Percentiles rank a stretch among this genome's conserved stretches.
Evolutionary conservation across 2,797 vertebrate species (phyloP).

Genomic region (Triplophysa bombifrons): DNA sequence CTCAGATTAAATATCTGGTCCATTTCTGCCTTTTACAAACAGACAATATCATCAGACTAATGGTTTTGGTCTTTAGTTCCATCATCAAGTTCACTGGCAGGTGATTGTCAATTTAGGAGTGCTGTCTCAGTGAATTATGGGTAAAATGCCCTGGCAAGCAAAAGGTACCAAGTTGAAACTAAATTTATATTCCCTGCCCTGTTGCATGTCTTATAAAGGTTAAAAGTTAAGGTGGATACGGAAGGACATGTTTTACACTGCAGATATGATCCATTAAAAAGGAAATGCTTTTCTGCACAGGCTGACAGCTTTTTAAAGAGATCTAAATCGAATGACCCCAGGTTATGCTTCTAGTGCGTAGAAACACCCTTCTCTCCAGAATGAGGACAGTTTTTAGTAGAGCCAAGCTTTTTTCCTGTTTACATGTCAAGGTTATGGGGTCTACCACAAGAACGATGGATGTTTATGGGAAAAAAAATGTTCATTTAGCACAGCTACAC

Average conservation of each 20-base stretch:
- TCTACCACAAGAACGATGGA: conserved; percentile 30
- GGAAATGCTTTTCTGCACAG: conserved; percentile 46
- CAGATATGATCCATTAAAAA: conserved; percentile 47
- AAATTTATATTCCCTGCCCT: conserved; percentile 33
- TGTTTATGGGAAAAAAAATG: background rate
- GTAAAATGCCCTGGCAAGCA: conserved; percentile 1
- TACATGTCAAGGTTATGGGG: conserved; percentile 39
- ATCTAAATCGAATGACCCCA: conserved; percentile 46
- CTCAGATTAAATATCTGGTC: conserved; percentile 15
- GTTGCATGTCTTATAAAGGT: conserved; percentile 37
- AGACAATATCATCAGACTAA: background rate
- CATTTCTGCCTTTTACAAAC: background rate
- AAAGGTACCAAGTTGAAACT: conserved; percentile 30
- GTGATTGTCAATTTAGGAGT: background rate
- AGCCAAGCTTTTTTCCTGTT: conserved; percentile 27
- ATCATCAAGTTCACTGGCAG: background rate
- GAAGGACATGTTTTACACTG: conserved; percentile 24
- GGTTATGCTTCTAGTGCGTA: conserved; percentile 24
- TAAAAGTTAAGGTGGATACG: conserved; percentile 46
- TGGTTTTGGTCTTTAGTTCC: no score
- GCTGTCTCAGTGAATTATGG: conserved; percentile 10
- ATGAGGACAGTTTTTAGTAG: conserved; percentile 19
- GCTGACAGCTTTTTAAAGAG: conserved; percentile 48
- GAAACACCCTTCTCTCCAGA: conserved; percentile 30
- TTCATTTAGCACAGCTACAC: background rate